Conservation (phyloP, 2,888 invertebrate genomes). For the Aspidapion aeneum region DNA sequence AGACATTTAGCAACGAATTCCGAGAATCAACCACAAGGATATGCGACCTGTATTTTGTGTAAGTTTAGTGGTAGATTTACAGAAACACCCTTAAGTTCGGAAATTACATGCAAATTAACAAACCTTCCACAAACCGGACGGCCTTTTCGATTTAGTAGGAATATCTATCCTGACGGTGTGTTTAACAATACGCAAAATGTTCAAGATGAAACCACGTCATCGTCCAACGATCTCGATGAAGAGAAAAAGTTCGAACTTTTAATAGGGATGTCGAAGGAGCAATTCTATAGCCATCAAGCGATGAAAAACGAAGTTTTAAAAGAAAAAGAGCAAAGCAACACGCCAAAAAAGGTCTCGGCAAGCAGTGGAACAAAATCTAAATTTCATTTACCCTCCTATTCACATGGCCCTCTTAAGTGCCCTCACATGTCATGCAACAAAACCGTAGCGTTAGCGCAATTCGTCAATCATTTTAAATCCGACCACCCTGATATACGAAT, state of each 20-base stretch:
- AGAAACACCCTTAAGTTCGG: slow-evolving; percentile 30
- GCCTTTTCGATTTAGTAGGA: slow-evolving; percentile 36
- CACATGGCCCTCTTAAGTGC: slow-evolving; percentile 36
- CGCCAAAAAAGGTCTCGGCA: neutral
- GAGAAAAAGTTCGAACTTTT: slow-evolving; percentile 21
- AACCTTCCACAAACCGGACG: slow-evolving; percentile 41
- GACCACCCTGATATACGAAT: slow-evolving; percentile 41
- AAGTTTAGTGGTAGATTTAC: slow-evolving; percentile 30
- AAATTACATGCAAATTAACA: slow-evolving; percentile 38
- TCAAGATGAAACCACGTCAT: neutral
- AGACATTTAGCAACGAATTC: slow-evolving; percentile 32
- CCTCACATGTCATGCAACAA: slow-evolving; percentile 42
- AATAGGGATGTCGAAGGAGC: slow-evolving; percentile 20
- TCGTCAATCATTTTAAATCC: slow-evolving; percentile 41
- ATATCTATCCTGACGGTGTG: slow-evolving; percentile 12
- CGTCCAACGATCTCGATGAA: slow-evolving; percentile 11
- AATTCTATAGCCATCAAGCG: slow-evolving; percentile 14
- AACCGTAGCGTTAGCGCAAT: slow-evolving; percentile 40
- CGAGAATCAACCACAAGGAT: slow-evolving; percentile 33
- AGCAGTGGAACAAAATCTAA: slow-evolving; percentile 12
- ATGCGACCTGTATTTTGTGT: slow-evolving; percentile 32
- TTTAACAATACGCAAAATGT: slow-evolving; percentile 19
- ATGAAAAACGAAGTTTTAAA: slow-evolving; percentile 1
- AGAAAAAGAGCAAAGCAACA: neutral
- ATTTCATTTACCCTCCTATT: slow-evolving; percentile 17